These are phyloP conservation scores for Syngnathoides biaculeatus DNA, from an alignment of 2,113 vertebrate species.

Conservation along the genomic window DNA sequence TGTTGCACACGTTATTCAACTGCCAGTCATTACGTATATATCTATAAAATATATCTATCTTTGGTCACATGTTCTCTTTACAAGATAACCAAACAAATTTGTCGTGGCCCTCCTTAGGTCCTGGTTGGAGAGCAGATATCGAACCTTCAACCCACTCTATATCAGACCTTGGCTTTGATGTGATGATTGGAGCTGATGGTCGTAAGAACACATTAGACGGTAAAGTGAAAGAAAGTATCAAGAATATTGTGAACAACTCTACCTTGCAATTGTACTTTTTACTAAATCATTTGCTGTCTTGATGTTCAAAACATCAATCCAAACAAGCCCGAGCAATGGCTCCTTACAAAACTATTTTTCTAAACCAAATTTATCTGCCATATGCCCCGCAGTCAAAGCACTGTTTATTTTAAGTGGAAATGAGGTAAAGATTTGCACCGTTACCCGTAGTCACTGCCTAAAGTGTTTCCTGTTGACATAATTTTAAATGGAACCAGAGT, in stretches of 20 bases:
- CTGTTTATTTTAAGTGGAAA: slow-evolving; percentile 11
- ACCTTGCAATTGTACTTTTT: background rate
- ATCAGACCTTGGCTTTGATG: slow-evolving; percentile 85
- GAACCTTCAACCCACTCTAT: slow-evolving; percentile 79
- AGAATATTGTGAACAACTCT: background rate
- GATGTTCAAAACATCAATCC: background rate
- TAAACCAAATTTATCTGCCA: background rate
- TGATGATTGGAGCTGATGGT: slow-evolving; percentile 90
- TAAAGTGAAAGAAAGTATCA: slow-evolving; percentile 46
- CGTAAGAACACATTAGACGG: slow-evolving; percentile 88
- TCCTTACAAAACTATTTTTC: background rate
- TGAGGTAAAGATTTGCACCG: background rate
- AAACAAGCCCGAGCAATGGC: background rate
- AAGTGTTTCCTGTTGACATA: slow-evolving; percentile 53
- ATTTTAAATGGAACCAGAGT: background rate
- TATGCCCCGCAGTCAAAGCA: background rate
- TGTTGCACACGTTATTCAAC: background rate
- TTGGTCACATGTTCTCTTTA: background rate
- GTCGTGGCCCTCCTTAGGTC: slow-evolving; percentile 66
- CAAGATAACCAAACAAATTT: background rate
- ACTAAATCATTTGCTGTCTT: background rate
- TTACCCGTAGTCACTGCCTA: slow-evolving; percentile 9
- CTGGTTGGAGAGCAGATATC: slow-evolving; percentile 87
- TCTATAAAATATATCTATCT: background rate
- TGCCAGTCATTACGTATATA: background rate